Evolutionary conservation across 2,797 vertebrate species (phyloP).

Genomic region (Anabas testudineus): DNA sequence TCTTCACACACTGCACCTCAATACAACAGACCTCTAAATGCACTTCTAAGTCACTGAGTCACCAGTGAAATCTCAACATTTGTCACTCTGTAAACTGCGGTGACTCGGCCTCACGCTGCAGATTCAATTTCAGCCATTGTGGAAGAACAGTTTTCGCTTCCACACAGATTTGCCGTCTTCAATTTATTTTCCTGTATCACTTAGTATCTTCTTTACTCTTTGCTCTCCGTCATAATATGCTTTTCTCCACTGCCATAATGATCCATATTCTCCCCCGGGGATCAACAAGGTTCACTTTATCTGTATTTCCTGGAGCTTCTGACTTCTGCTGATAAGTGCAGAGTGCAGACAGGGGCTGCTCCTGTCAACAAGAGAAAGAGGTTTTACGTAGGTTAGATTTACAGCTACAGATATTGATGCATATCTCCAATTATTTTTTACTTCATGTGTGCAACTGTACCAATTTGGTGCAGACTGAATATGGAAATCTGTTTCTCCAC

Average conservation of each 20-base stretch:
- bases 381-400: not conserved
- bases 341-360: constrained; percentile 21
- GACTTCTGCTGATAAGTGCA: constrained; percentile 39
- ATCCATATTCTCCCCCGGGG: constrained; percentile 42
- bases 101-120: not conserved
- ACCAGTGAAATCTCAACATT: constrained; percentile 23
- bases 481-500: constrained; percentile 2
- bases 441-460: not conserved
- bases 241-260: constrained; percentile 27
- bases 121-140: constrained; percentile 19
- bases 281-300: constrained; percentile 53
- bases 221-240: constrained; percentile 26
- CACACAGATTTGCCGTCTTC: constrained; percentile 17
- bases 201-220: constrained; percentile 29
- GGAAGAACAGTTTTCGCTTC: constrained; percentile 8
- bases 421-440: constrained; percentile 28
- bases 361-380: not conserved
- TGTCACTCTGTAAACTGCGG: constrained; percentile 29
- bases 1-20: constrained; percentile 38
- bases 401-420: constrained; percentile 4
- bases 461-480: constrained; percentile 7
- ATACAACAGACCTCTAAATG: constrained; percentile 34
- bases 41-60: constrained; percentile 36
- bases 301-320: constrained; percentile 37
- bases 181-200: constrained; percentile 31